These are phyloP conservation scores for Quadroppia sp. DNA, from an alignment of 2,888 invertebrate species.

Conservation along the genomic window DNA sequence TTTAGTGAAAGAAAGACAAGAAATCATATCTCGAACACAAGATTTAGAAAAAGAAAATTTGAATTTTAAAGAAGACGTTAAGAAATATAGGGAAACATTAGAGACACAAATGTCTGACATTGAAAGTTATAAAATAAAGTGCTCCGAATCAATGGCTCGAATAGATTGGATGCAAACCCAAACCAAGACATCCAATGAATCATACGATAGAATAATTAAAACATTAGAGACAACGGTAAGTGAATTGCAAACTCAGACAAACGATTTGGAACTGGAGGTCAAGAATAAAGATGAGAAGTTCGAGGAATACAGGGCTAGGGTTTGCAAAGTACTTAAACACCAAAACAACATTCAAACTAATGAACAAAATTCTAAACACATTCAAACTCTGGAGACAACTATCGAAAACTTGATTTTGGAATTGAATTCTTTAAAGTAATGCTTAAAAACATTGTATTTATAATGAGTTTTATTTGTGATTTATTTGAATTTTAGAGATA, in stretches of 20 bases:
- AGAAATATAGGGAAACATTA: conserved; percentile 25
- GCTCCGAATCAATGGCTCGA: neutral
- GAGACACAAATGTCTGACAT: conserved; percentile 23
- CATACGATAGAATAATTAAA: neutral
- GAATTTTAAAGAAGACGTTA: conserved; percentile 13
- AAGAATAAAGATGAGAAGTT: conserved; percentile 38
- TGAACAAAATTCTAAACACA: conserved; percentile 12
- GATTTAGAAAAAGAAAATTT: neutral
- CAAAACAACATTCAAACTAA: conserved; percentile 29
- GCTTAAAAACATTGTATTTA: neutral
- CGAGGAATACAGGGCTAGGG: conserved; percentile 40
- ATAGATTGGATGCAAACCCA: conserved; percentile 6
- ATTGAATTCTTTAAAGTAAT: conserved; percentile 22
- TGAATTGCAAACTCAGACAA: conserved; percentile 27
- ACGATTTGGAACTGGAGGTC: conserved; percentile 36
- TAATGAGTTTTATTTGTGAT: neutral
- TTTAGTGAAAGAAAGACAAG: neutral
- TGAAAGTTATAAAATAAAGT: conserved; percentile 4
- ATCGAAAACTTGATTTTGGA: conserved; percentile 27
- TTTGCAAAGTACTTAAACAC: conserved; percentile 38
- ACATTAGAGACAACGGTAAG: neutral
- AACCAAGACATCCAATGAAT: conserved; percentile 4
- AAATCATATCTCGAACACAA: neutral
- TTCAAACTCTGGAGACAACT: conserved; percentile 22
- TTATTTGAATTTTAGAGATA: conserved; percentile 1